phyloP scores from a whole-genome alignment of 2,888 invertebrate genomes.

The Peribatodes rhomboidaria region DNA sequence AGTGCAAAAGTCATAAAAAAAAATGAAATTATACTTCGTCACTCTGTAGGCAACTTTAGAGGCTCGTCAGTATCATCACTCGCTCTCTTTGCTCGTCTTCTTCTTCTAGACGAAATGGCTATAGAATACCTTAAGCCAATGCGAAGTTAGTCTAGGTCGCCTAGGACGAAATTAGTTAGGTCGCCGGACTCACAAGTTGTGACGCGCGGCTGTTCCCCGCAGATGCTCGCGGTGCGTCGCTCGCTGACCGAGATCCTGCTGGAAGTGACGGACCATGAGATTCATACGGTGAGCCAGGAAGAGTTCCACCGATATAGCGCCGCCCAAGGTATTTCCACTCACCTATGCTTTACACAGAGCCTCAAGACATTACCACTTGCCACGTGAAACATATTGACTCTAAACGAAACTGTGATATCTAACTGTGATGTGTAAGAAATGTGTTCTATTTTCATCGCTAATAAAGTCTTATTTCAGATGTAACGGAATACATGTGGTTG shows the following conservation, averaged over 20 bases:
- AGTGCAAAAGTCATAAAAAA: no score
- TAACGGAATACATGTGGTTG: conserved; percentile 79
- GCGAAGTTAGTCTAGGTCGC: no score
- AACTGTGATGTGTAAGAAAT: conserved; percentile 57
- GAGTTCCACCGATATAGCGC: conserved; percentile 93
- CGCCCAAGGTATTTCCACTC: conserved; percentile 90
- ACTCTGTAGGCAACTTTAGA: no score
- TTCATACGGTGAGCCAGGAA: conserved; percentile 93
- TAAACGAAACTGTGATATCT: conserved; percentile 63
- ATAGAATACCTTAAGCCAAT: no score
- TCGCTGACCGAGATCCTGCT: conserved; percentile 97
- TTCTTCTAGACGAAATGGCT: no score
- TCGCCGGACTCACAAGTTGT: no score
- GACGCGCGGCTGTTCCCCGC: conserved; percentile 39
- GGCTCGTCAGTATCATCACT: no score
- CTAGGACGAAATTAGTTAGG: no score
- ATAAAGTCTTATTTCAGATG: conserved; percentile 85
- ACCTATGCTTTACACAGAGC: conserved; percentile 42
- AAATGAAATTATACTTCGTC: no score
- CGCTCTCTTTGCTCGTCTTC: no score
- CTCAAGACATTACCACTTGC: conserved; percentile 67
- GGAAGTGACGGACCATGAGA: conserved; percentile 97
- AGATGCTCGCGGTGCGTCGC: conserved; percentile 96
- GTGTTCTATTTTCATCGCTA: conserved; percentile 68
- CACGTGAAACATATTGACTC: conserved; percentile 73